phyloP scores from a whole-genome alignment of 2,113 vertebrate genomes.

The Coreoperca whiteheadi region DNA sequence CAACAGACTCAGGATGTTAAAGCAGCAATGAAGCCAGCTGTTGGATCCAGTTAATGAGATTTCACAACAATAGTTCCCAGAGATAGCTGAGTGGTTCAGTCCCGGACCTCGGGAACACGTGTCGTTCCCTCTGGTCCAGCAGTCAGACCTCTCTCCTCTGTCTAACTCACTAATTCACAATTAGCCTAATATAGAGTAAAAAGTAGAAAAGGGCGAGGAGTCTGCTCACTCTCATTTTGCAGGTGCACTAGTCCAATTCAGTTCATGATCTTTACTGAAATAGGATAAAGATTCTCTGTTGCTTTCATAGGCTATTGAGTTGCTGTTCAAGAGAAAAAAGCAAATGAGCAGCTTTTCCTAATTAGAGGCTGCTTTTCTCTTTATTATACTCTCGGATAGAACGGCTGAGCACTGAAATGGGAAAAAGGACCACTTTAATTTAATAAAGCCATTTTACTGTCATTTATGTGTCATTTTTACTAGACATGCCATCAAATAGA shows the following conservation, averaged over 20 bases:
- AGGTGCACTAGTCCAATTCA: slow-evolving; percentile 28
- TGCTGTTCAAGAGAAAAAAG: slow-evolving; percentile 19
- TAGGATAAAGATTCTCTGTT: too few species aligned
- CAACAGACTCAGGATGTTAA: slow-evolving; percentile 14
- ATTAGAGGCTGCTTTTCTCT: slow-evolving; percentile 24
- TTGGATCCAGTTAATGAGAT: slow-evolving; percentile 56
- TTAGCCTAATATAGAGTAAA: slow-evolving; percentile 26
- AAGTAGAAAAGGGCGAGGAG: neutral
- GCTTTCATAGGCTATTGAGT: slow-evolving; percentile 30
- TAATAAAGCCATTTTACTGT: neutral
- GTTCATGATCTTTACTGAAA: slow-evolving; percentile 32
- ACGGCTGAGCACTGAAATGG: slow-evolving; percentile 7
- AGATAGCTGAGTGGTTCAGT: slow-evolving; percentile 5
- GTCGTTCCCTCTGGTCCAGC: slow-evolving; percentile 11
- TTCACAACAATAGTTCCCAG: slow-evolving; percentile 31
- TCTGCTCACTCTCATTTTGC: neutral
- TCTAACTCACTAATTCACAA: slow-evolving; percentile 17
- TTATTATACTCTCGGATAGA: slow-evolving; percentile 26
- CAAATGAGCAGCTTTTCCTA: slow-evolving; percentile 37
- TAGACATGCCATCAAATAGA: neutral
- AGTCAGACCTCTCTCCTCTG: slow-evolving; percentile 12
- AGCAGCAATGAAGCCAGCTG: slow-evolving; percentile 45
- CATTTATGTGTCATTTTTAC: neutral
- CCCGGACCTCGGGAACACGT: slow-evolving; percentile 6
- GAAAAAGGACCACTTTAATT: neutral